A percentile compares a stretch with the other conserved stretches of the same genome.
Evolutionary conservation across 2,797 vertebrate genomes (phyloP).

Genomic region (Anguilla anguilla): DNA sequence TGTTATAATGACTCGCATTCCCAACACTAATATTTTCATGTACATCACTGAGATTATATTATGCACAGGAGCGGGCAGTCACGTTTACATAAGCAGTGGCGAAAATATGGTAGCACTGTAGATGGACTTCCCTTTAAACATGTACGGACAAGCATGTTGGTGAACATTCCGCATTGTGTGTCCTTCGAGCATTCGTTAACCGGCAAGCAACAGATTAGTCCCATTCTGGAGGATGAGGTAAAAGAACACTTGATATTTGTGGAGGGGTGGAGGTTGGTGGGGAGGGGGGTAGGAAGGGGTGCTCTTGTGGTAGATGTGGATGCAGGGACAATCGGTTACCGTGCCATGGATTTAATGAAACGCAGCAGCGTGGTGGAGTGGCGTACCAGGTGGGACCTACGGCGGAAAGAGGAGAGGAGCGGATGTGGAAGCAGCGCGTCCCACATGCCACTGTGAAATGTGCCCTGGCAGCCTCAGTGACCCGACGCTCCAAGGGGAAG

Average conservation of each 20-base stretch:
- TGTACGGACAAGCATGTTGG: neutral
- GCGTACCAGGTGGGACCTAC: neutral
- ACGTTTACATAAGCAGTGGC: neutral
- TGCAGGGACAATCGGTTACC: neutral
- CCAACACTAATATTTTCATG: neutral
- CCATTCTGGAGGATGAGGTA: neutral
- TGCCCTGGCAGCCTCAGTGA: neutral
- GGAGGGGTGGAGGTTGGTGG: neutral
- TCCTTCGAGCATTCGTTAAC: too few relatives aligned
- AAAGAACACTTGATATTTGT: neutral
- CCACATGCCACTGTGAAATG: neutral
- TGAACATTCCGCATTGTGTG: neutral
- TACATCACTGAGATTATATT: neutral
- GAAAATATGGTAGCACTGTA: neutral
- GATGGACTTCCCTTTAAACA: neutral
- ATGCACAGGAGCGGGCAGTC: neutral
- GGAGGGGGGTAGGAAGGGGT: neutral
- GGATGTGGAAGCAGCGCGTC: neutral
- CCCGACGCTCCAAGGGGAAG: neutral
- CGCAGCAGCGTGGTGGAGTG: neutral
- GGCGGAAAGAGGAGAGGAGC: neutral
- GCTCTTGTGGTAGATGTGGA: neutral
- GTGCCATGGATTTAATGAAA: slow-evolving; percentile 12
- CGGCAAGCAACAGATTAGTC: neutral
- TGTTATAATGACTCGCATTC: neutral